Evolutionary conservation across 2,797 vertebrate genomes (phyloP).

Genomic region (Sebastes steindachneri): DNA sequence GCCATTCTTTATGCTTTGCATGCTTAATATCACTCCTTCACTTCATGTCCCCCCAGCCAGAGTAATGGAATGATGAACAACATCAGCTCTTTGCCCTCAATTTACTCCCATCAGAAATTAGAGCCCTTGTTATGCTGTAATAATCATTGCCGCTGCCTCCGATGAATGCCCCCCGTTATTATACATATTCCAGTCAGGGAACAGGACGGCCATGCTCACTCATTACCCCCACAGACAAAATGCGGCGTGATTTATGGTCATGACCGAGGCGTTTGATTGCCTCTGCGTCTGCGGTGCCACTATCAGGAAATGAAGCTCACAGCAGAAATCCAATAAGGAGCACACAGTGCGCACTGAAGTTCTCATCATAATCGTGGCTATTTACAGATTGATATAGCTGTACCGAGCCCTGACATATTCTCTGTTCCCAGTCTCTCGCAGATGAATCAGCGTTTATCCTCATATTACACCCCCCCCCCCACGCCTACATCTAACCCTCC

Average conservation of each 20-base stretch:
- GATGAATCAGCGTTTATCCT: conserved; percentile 70
- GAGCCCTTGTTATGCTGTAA: conserved; percentile 74
- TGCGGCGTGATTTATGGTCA: conserved; percentile 79
- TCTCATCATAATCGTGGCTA: conserved; percentile 75
- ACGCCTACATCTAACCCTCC: conserved; percentile 17
- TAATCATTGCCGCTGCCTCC: conserved; percentile 68
- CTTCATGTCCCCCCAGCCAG: conserved; percentile 2
- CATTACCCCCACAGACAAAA: conserved; percentile 81
- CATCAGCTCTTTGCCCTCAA: conserved; percentile 56
- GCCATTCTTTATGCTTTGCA: conserved; percentile 30
- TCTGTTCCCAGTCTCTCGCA: conserved; percentile 52
- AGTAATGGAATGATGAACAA: conserved; percentile 68
- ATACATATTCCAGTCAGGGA: conserved; percentile 73
- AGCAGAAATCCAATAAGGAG: conserved; percentile 80
- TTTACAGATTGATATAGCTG: conserved; percentile 81
- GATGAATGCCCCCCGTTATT: conserved; percentile 59
- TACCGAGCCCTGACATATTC: conserved; percentile 65
- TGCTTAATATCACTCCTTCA: conserved; percentile 32
- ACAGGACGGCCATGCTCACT: conserved; percentile 65
- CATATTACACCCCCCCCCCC: conserved; percentile 20
- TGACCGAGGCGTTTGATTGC: conserved; percentile 80
- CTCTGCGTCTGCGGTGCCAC: conserved; percentile 75
- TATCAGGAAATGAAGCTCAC: conserved; percentile 83
- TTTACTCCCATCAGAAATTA: conserved; percentile 76
- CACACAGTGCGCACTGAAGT: conserved; percentile 52